Percentiles rank a stretch among this genome's conserved stretches.
Evolutionary conservation across 2,113 vertebrate species (phyloP).

Genomic region (Alces alces): DNA sequence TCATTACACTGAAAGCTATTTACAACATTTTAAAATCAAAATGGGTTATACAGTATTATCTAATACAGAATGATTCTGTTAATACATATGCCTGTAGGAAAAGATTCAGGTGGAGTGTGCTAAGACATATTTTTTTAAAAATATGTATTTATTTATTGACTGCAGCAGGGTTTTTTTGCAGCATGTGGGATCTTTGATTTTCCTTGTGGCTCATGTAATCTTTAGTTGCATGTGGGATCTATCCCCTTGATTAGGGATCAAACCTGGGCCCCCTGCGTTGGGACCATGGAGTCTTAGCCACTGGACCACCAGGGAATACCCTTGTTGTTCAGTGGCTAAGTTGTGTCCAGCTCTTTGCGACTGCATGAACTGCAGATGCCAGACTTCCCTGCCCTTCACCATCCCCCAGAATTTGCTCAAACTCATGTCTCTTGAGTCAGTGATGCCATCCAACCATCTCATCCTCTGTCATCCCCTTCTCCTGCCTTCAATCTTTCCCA

Average conservation of each 20-base stretch:
- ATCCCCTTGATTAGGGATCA: neutral
- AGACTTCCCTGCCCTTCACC: neutral
- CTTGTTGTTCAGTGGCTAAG: neutral
- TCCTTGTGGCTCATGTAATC: neutral
- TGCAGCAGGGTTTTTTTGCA: neutral
- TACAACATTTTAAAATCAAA: constrained; percentile 24
- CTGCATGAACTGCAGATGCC: neutral
- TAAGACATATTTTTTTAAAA: neutral
- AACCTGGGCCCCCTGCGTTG: neutral
- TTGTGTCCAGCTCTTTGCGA: neutral
- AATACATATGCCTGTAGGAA: neutral
- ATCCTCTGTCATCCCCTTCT: neutral
- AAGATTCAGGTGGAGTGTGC: neutral
- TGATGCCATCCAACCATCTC: neutral
- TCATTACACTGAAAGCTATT: neutral
- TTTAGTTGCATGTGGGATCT: neutral
- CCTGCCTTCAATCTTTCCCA: neutral
- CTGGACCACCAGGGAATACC: neutral
- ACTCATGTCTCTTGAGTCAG: neutral
- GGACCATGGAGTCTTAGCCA: neutral
- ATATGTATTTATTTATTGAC: neutral
- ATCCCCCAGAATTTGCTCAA: neutral
- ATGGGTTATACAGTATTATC: neutral
- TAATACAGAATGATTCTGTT: neutral
- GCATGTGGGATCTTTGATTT: neutral